Evolutionary conservation across 2,888 invertebrate genomes (phyloP).

Genomic region (Hypsopygia costalis): DNA sequence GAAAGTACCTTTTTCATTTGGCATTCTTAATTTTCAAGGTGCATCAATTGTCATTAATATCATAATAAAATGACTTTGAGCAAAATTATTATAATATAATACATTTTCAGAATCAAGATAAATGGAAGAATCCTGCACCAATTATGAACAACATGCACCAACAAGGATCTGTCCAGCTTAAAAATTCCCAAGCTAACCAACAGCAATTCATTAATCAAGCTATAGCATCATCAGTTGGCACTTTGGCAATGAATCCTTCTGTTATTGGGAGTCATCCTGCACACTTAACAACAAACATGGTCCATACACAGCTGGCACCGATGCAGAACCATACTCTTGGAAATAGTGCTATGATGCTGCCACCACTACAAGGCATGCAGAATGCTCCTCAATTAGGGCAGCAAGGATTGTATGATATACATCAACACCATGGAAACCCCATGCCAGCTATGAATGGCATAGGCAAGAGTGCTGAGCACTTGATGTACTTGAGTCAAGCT

Average conservation of each 20-base stretch:
- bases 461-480: conserved; percentile 72
- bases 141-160: conserved; percentile 80
- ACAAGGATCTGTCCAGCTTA: conserved; percentile 74
- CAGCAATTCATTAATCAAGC: conserved; percentile 75
- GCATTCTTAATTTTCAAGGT: too few relatives aligned
- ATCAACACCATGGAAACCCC: conserved; percentile 67
- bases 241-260: conserved; percentile 70
- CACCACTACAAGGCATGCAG: conserved; percentile 70
- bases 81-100: too few relatives aligned
- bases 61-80: too few relatives aligned
- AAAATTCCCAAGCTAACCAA: conserved; percentile 74
- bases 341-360: conserved; percentile 74
- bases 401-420: conserved; percentile 74
- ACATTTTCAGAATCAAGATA: conserved; percentile 90
- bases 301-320: conserved; percentile 77
- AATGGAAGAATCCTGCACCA: conserved; percentile 89
- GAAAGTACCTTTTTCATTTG: too few relatives aligned
- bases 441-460: conserved; percentile 78
- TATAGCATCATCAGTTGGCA: conserved; percentile 69
- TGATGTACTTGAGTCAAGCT: conserved; percentile 74
- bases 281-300: conserved; percentile 71
- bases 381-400: conserved; percentile 75
- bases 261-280: conserved; percentile 72
- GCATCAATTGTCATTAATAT: too few relatives aligned
- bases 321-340: conserved; percentile 72